Percentiles rank a stretch among this genome's conserved stretches.
Evolutionary conservation across 2,888 invertebrate species (phyloP).

Genomic region (Lochmaea capreae): DNA sequence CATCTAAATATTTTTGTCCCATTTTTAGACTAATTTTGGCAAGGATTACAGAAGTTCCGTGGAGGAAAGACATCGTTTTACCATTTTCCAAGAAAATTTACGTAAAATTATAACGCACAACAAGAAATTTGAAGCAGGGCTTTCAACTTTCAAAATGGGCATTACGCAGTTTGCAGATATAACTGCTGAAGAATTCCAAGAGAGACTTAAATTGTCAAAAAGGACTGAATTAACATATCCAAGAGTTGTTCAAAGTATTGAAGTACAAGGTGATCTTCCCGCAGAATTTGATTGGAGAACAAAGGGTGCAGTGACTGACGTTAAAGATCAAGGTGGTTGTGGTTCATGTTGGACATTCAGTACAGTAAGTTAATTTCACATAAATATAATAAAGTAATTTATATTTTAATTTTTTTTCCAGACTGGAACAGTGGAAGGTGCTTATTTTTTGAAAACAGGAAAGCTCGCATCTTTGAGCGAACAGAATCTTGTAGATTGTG

Average conservation of each 20-base stretch:
- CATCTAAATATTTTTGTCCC: not conserved
- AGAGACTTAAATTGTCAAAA: not conserved
- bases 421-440: slow-evolving; percentile 93
- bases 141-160: slow-evolving; percentile 15
- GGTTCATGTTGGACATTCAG: slow-evolving; percentile 95
- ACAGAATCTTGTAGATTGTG: slow-evolving; percentile 90
- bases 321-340: slow-evolving; percentile 91
- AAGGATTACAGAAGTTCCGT: slow-evolving; percentile 19
- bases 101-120: slow-evolving; percentile 30
- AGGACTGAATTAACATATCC: not conserved
- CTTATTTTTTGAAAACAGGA: slow-evolving; percentile 84
- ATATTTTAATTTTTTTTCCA: slow-evolving; percentile 59
- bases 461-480: slow-evolving; percentile 86
- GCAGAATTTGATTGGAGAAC: slow-evolving; percentile 80
- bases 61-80: slow-evolving; percentile 13
- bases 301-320: slow-evolving; percentile 84
- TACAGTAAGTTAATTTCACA: slow-evolving; percentile 69
- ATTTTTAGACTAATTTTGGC: slow-evolving; percentile 3
- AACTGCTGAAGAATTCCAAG: slow-evolving; percentile 22
- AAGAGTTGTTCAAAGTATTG: not conserved
- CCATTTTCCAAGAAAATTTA: slow-evolving; percentile 25
- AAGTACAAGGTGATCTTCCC: not conserved
- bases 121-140: not conserved
- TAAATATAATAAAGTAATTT: not conserved
- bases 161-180: slow-evolving; percentile 29